These are phyloP conservation scores for Coremacera marginata DNA, from an alignment of 2,888 invertebrate genomes.

Conservation along the genomic window DNA sequence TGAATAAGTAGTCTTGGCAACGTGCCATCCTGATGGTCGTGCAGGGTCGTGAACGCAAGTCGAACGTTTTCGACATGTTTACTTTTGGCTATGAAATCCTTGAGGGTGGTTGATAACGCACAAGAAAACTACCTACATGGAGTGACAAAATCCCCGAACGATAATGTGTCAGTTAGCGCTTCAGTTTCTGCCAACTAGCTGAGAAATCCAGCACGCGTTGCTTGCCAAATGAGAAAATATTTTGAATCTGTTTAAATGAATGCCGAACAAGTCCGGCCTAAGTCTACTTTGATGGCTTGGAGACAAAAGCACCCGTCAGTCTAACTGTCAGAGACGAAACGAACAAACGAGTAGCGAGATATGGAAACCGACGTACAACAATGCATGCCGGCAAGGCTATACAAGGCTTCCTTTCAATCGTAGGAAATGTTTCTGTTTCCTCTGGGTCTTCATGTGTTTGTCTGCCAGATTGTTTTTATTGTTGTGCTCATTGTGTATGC, in stretches of 20 bases:
- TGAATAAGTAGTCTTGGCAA: slow-evolving; percentile 19
- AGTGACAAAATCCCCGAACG: slow-evolving; percentile 20
- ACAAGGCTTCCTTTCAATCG: background rate
- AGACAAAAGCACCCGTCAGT: background rate
- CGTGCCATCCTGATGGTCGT: background rate
- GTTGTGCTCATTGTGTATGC: background rate
- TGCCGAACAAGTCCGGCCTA: background rate
- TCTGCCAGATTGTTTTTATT: background rate
- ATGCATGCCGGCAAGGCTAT: slow-evolving; percentile 18
- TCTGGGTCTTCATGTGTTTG: background rate
- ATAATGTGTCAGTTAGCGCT: background rate
- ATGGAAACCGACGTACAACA: background rate
- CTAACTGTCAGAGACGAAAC: background rate
- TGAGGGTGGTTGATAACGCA: background rate
- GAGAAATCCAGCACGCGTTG: background rate
- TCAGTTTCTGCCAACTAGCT: background rate
- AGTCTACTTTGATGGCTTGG: background rate
- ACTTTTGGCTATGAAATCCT: background rate
- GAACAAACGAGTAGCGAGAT: background rate
- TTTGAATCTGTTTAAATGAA: background rate
- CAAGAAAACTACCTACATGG: slow-evolving; percentile 10
- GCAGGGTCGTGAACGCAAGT: background rate
- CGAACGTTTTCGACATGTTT: background rate
- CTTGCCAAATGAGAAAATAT: background rate
- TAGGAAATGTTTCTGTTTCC: slow-evolving; percentile 25